Base-by-base conservation (phyloP, 2,797 vertebrate genomes). In the Varecia variegata region DNA sequence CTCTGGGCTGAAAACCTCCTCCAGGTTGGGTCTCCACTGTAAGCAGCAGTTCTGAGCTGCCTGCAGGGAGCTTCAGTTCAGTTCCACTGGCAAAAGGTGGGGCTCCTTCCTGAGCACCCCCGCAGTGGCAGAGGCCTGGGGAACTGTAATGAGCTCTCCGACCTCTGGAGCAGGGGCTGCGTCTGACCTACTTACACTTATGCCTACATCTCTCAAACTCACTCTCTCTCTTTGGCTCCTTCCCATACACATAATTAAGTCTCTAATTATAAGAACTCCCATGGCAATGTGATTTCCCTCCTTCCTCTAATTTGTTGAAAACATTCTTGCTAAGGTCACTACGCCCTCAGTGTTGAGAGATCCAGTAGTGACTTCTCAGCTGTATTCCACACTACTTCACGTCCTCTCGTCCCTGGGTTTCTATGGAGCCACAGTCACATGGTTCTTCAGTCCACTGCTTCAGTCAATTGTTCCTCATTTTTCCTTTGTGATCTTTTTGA, bases 191-290 rank as follows among this genome's bases (percentile, higher is more conserved):
- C 71, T 93, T 76, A 79, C 1, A 60, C 40, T 80, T 94, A 15
- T 62, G 77, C 47, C 68, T 18, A 32, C 20, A 82, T 52, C 47
- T 76, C 71, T 71, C 45, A 85, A 35, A 67, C 10, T 79, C 35
- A 35, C 58, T 23, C 58, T 13, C 58, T 65, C n/a, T 90, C 47
- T 71, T 30, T 80, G 83, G 92, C 30, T 74, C 77, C 47, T 73
- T 84, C 70, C 85, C 82, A 58, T 74, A 79, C 79, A 94, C 81
- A 87, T 76, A 94, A 92, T 80, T 62, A 96, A 87, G 60, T 70
- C 84, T 79, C 80, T 86, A 81, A 89, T 89, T 77, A 97, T 45
- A 95, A 89, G 93, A 68, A 62, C 76, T 90, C 79, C 90, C 56
- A 82, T 67, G 94, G 58, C 58, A 85, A 65, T 52, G 40, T 40